Evolutionary conservation across 1,140 invertebrate genomes (phyloP).

Genomic region (Hesperophylax magnus): DNA sequence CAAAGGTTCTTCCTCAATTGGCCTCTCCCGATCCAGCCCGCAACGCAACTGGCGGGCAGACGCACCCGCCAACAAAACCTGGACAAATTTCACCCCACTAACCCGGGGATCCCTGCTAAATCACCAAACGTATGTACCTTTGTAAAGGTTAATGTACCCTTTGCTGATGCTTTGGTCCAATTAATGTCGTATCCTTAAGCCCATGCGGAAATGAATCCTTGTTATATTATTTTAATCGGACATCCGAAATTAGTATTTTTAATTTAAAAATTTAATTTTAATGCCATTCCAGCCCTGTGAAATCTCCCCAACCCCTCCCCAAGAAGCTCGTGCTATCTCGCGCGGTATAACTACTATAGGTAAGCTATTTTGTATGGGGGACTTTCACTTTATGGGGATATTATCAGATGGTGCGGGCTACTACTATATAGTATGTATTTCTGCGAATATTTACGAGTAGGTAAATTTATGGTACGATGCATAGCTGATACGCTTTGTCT

Average conservation of each 20-base stretch:
- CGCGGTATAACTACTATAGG: not conserved
- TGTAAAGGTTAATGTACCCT: not conserved
- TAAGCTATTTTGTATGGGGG: constrained; percentile 19
- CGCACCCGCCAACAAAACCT: no score
- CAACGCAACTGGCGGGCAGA: no score
- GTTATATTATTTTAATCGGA: no score
- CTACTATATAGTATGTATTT: constrained; percentile 3
- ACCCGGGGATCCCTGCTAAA: no score
- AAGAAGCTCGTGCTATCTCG: not conserved
- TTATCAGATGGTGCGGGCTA: constrained; percentile 17
- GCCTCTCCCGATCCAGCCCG: no score
- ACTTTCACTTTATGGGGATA: constrained; percentile 37
- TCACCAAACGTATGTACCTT: not conserved
- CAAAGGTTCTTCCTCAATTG: no score
- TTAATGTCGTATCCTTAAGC: no score
- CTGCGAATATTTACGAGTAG: not conserved
- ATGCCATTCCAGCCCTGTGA: not conserved
- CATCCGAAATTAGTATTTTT: no score
- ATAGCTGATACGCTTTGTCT: constrained; percentile 11
- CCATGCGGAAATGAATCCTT: no score
- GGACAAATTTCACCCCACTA: no score
- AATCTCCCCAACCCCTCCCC: not conserved
- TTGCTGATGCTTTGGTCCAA: not conserved
- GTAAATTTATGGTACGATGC: constrained; percentile 25
- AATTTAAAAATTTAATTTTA: not conserved